phyloP scores from a whole-genome alignment of 2,888 invertebrate species.

The Amiota communis region DNA sequence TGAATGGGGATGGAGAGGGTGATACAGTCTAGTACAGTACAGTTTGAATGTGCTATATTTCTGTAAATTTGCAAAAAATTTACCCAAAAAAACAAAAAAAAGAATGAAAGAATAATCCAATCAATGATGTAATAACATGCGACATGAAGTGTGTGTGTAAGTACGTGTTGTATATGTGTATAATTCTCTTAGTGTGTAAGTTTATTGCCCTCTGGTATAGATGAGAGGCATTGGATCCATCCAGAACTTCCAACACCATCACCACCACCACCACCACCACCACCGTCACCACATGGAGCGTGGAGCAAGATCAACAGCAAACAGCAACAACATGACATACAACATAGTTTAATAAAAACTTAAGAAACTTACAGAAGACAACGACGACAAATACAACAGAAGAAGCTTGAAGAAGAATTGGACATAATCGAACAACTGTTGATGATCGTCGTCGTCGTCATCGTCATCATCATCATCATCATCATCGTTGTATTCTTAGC shows the following conservation, averaged over 20 bases:
- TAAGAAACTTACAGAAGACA: not conserved
- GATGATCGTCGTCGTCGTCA: constrained; percentile 23
- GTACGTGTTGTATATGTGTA: constrained; percentile 30
- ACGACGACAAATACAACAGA: constrained; percentile 7
- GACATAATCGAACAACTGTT: not conserved
- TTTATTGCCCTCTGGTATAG: constrained; percentile 63
- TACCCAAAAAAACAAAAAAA: no score
- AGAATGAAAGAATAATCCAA: no score
- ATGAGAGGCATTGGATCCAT: constrained; percentile 18
- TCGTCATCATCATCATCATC: not conserved
- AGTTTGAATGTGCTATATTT: not conserved
- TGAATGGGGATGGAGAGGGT: no score
- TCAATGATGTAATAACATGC: not conserved
- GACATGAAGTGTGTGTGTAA: not conserved
- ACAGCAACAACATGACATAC: not conserved
- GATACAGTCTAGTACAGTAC: no score
- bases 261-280: constrained; percentile 26
- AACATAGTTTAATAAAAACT: no score
- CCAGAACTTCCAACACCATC: constrained; percentile 11
- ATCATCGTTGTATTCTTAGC: not conserved
- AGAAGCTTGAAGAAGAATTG: constrained; percentile 2
- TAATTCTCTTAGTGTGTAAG: constrained; percentile 40
- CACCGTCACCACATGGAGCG: constrained; percentile 30
- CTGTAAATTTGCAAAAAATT: not conserved
- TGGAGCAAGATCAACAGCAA: constrained; percentile 17